A percentile compares a stretch with the other conserved stretches of the same genome.
These are phyloP conservation scores for Halocaridina rubra DNA, from an alignment of 2,888 invertebrate genomes.

Conservation along the genomic window DNA sequence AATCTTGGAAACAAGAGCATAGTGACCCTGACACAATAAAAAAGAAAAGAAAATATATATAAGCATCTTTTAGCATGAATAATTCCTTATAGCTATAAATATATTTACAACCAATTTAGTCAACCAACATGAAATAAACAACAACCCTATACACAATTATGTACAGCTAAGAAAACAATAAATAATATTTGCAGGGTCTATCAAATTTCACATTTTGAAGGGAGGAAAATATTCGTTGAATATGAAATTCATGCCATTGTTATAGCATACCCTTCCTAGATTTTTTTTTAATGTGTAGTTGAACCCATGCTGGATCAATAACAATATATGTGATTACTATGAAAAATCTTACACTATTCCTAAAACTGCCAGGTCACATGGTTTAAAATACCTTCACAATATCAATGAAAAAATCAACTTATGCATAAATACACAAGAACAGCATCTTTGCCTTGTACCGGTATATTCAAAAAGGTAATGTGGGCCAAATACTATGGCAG, in stretches of 20 bases:
- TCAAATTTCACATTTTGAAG: slow-evolving; percentile 16
- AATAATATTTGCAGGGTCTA: not conserved
- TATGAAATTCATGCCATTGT: slow-evolving; percentile 47
- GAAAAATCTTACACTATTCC: not conserved
- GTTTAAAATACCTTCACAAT: not conserved
- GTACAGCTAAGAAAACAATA: slow-evolving; percentile 35
- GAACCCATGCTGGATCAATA: not conserved
- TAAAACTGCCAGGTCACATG: not conserved
- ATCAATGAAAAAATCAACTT: not conserved
- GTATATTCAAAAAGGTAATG: not conserved
- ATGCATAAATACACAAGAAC: slow-evolving; percentile 12
- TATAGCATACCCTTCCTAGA: not conserved
- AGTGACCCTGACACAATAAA: slow-evolving; percentile 25
- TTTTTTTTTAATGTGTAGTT: not conserved
- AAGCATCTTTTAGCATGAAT: slow-evolving; percentile 22
- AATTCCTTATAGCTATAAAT: slow-evolving; percentile 28
- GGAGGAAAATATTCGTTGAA: slow-evolving; percentile 48
- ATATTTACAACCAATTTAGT: slow-evolving; percentile 53
- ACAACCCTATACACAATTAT: slow-evolving; percentile 52
- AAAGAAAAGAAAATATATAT: slow-evolving; percentile 7
- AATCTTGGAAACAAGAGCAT: slow-evolving; percentile 40
- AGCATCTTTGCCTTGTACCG: slow-evolving; percentile 12
- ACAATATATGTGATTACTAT: not conserved
- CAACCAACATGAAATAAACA: slow-evolving; percentile 54
- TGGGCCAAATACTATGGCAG: slow-evolving; percentile 9